Evolutionary conservation across 1,140 invertebrate genomes (phyloP), one percentile per base, ranked within the genome.

Genomic region (Galendromus occidentalis): DNA sequence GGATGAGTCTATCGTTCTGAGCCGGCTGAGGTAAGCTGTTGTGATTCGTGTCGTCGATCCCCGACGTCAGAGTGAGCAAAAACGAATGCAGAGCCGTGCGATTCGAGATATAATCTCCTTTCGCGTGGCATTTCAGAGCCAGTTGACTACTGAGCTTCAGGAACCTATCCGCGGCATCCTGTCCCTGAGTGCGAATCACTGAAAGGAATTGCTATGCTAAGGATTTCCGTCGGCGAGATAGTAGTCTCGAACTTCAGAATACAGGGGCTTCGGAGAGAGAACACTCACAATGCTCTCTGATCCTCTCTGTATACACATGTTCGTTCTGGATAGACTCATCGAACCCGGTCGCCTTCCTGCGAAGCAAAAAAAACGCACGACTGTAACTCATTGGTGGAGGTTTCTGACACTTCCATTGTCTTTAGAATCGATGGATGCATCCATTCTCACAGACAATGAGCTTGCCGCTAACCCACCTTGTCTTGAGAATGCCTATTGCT

Each of bases 251-350:
- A n/a, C 9, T 39, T 39, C 33, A 39, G 9, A 39, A 39, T 39
- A 39, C 4, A 39, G 9, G 9, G 33, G 33, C 4, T 39, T 39
- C 33, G 33, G 9, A 39, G 9, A n/a, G n/a, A 39, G 4, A 4
- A 25, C 25, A 59, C 51, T 59, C 22, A 59, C 51, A 22, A 25
- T 59, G 51, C 9, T 59, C 51, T 59, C 51, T n/a, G 51, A 59
- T 59, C 9, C 33, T 59, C 51, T 59, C 51, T 25, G 25, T 59
- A 9, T 59, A 59, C 25, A 25, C 12, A 33, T n/a, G 14, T 25
- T 59, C 51, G 25, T 59, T 33, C 22, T 17, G 14, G 22, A 17
- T 29, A 6, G 51, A 29, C 17, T 59, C 33, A 33, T 59, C 51
- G 33, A 59, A 59, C 22, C 51, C 51, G 6, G 51, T 59, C 17